phyloP scores from a whole-genome alignment of 2,113 vertebrate genomes.

The Podilymbus podiceps region DNA sequence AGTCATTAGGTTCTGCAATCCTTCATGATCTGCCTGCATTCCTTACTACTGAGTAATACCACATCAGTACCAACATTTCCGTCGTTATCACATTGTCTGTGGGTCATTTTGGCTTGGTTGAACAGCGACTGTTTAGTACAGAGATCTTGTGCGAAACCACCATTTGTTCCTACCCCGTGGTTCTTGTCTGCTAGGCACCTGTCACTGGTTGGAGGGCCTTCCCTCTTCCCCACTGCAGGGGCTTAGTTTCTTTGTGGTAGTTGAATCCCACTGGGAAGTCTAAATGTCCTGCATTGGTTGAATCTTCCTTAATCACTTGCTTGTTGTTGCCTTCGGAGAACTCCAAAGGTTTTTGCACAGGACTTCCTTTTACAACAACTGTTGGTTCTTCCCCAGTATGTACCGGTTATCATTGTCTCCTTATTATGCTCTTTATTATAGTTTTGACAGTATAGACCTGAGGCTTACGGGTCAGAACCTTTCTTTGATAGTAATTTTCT shows the following conservation, averaged over 20 bases:
- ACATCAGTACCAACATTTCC: neutral
- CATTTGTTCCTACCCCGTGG: neutral
- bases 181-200: slow-evolving; percentile 8
- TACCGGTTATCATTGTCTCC: neutral
- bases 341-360: neutral
- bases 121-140: neutral
- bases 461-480: neutral
- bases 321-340: neutral
- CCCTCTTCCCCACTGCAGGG: neutral
- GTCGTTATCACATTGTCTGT: neutral
- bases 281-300: neutral
- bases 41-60: neutral
- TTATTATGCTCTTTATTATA: neutral
- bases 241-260: neutral
- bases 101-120: neutral
- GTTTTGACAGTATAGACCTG: neutral
- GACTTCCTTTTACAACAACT: neutral
- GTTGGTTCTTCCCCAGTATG: neutral
- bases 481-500: neutral
- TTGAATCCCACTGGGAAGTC: neutral
- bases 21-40: neutral
- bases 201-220: neutral
- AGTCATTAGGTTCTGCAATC: neutral
- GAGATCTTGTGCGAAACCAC: neutral
- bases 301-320: neutral